Percentiles rank a stretch among this genome's conserved stretches.
Conservation (phyloP, 2,113 vertebrate genomes). For the Kobus ellipsiprymnus region DNA sequence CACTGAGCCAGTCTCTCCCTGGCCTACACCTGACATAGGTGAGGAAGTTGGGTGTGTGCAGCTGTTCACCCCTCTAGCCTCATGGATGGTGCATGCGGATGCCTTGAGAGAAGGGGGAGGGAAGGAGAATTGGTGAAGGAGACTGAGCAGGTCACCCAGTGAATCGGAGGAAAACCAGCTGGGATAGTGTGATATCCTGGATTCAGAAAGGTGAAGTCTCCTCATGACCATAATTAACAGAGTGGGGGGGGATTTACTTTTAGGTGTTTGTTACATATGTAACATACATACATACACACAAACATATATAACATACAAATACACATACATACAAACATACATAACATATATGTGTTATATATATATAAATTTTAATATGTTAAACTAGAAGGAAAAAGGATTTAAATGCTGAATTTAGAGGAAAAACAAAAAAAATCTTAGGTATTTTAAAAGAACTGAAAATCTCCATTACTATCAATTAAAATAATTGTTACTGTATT, state of each 20-base stretch:
- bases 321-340: no score
- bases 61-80: background rate
- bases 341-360: background rate
- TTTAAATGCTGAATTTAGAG: constrained; percentile 1
- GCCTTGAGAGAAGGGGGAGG: background rate
- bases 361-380: background rate
- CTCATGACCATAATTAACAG: background rate
- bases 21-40: background rate
- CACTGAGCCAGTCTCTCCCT: background rate
- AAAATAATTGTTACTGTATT: background rate
- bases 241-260: background rate
- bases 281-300: no score
- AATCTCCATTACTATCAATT: background rate
- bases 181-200: background rate
- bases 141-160: background rate
- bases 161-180: background rate
- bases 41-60: background rate
- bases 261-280: background rate
- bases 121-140: background rate
- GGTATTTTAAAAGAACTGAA: background rate
- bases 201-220: background rate
- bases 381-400: background rate
- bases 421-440: background rate
- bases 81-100: background rate
- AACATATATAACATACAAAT: no score